Conservation (phyloP, 35 echinoderm and acorn worm species). For the Apostichopus japonicus region DNA sequence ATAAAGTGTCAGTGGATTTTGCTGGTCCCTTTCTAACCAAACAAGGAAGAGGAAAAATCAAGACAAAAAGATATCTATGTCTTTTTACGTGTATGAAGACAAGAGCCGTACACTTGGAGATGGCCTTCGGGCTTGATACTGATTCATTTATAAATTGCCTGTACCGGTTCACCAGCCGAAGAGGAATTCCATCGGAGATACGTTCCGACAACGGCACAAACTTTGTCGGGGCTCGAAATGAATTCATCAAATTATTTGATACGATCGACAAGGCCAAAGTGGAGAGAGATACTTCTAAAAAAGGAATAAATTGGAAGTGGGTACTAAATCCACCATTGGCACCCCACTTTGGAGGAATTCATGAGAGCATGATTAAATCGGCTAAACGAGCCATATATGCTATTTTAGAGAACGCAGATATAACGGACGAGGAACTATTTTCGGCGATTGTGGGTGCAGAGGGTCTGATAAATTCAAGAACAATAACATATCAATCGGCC, state of each 20-base stretch:
- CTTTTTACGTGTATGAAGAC: conserved; percentile 62
- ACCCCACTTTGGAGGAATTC: not conserved
- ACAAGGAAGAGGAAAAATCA: conserved; percentile 9
- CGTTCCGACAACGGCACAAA: conserved; percentile 71
- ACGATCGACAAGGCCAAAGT: conserved; percentile 32
- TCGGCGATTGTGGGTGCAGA: not conserved
- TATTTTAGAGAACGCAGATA: not conserved
- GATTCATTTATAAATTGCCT: conserved; percentile 66
- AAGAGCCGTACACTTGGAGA: conserved; percentile 68
- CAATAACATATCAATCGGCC: conserved; percentile 6
- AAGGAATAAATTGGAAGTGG: conserved; percentile 9
- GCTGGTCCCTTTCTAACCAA: conserved; percentile 9
- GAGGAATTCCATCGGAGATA: conserved; percentile 50
- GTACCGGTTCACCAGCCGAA: conserved; percentile 38
- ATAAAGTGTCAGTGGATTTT: not conserved
- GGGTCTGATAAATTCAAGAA: conserved; percentile 20
- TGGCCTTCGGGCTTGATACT: conserved; percentile 33
- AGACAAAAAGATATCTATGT: conserved; percentile 50
- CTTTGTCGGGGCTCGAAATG: conserved; percentile 53
- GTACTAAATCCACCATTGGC: not conserved
- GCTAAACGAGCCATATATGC: conserved; percentile 12
- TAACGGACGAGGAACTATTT: not conserved
- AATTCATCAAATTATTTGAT: conserved; percentile 48
- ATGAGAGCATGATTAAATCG: conserved; percentile 1
- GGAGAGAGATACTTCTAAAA: not conserved